Base-by-base conservation (phyloP, 2,888 invertebrate species). In the Digitonthophagus gazella region DNA sequence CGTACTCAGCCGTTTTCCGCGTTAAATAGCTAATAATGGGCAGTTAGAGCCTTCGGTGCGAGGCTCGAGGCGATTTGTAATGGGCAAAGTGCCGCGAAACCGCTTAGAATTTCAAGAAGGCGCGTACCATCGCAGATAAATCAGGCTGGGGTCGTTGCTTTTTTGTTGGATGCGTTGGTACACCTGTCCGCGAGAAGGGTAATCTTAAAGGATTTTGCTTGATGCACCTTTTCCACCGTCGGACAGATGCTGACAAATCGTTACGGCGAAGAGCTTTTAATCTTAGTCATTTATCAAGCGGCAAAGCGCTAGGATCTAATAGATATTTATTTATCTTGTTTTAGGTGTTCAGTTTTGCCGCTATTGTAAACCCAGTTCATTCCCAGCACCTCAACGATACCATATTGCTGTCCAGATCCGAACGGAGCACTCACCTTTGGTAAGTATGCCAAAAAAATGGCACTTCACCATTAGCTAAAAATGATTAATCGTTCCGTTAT, bases 321-420 rank as follows among this genome's bases (percentile, higher is more conserved):
- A n/a, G n/a, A n/a, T n/a, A n/a, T 3, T 44, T 44, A 1, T 44
- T 44, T 44, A 63, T 20, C 11, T 55, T 66, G 16, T 55, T 63
- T 58, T 83, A 87, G 87, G 86, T 87, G 85, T 86, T 86, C 85
- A 85, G 85, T 84, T 85, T 87, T 83, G 85, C 86, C 85, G 86
- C 85, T 83, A 83, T 85, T 80, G 82, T 85, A 81, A 78, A 77
- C 72, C 77, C 76, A 73, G 79, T 80, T 74, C 76, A 74, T 74
- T 77, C 77, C 73, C 76, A 79, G 72, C 78, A 80, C 75, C 76
- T 76, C 72, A 80, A 81, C 77, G 76, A 79, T 70, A 77, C 79
- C n/a, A 71, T 78, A 65, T 72, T 75, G 72, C 74, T 75, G 71
- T 75, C 74, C 72, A 71, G 78, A 68, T 71, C 74, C 68, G 79